Evolutionary conservation across 92 coral and sea anemone genomes (phyloP).

Genomic region (Bergia puertoricense): DNA sequence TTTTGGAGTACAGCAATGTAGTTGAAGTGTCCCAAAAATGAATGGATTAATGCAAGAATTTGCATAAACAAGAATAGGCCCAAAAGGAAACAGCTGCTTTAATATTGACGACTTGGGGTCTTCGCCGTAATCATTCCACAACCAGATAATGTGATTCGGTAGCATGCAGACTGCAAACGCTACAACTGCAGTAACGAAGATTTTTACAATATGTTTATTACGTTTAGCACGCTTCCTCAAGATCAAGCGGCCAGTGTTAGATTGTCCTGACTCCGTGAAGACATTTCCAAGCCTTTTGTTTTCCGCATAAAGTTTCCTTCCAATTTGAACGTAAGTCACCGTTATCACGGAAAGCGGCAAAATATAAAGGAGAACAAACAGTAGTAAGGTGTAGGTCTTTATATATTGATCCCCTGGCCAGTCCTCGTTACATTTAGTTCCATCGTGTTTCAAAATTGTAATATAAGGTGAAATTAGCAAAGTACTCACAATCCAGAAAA

Average conservation of each 20-base stretch:
- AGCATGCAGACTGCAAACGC: conserved; percentile 89
- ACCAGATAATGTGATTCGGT: conserved; percentile 92
- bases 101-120: conserved; percentile 57
- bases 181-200: conserved; percentile 79
- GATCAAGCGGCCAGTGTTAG: conserved; percentile 54
- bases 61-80: conserved; percentile 77
- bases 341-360: conserved; percentile 60
- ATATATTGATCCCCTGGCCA: conserved; percentile 61
- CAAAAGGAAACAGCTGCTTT: conserved; percentile 67
- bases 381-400: conserved; percentile 49
- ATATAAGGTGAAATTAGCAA: conserved; percentile 65
- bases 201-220: conserved; percentile 79
- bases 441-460: conserved; percentile 39
- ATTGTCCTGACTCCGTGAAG: conserved; percentile 48
- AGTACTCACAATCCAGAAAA: conserved; percentile 63
- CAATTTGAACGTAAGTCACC: conserved; percentile 41
- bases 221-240: conserved; percentile 68
- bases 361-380: conserved; percentile 56
- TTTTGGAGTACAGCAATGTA: conserved; percentile 48
- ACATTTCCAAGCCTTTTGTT: conserved; percentile 29
- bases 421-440: conserved; percentile 50
- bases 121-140: conserved; percentile 83
- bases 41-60: conserved; percentile 94
- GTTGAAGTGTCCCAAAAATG: conserved; percentile 88
- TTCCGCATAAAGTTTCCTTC: conserved; percentile 47